A percentile compares a stretch with the other conserved stretches of the same genome.
Conservation (phyloP, 2,797 vertebrate genomes). For the Heteromormyrus szaboi region DNA sequence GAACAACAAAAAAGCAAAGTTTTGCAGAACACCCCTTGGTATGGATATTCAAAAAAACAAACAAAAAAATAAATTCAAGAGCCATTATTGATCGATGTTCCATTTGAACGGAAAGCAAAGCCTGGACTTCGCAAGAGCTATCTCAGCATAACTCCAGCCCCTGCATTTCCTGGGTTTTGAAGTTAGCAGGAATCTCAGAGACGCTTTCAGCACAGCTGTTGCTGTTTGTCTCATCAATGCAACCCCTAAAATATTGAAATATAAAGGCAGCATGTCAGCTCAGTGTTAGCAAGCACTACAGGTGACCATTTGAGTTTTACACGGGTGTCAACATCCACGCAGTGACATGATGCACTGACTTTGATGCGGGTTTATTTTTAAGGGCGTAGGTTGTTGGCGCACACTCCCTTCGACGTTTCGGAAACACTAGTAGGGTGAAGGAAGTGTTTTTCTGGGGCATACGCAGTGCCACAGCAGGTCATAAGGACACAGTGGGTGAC, state of each 20-base stretch:
- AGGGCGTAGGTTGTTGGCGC: not conserved
- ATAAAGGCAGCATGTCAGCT: not conserved
- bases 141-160: not conserved
- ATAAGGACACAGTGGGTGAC: constrained; percentile 42
- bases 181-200: not conserved
- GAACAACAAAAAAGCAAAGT: not conserved
- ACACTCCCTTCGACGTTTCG: not conserved
- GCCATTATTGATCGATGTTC: not conserved
- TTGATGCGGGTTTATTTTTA: not conserved
- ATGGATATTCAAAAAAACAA: not conserved
- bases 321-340: not conserved
- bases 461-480: constrained; percentile 35
- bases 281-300: not conserved
- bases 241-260: not conserved
- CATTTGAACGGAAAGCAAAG: not conserved
- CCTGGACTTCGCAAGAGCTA: not conserved
- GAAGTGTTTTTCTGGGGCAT: not conserved
- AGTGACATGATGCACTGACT: not conserved
- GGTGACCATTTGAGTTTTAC: not conserved
- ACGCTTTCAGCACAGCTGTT: not conserved
- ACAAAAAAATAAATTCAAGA: not conserved
- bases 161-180: not conserved
- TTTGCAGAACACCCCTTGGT: not conserved
- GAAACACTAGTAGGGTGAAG: not conserved
- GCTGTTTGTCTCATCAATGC: not conserved